Evolutionary conservation across 2,113 vertebrate genomes (phyloP).

Genomic region (Clarias magur): DNA sequence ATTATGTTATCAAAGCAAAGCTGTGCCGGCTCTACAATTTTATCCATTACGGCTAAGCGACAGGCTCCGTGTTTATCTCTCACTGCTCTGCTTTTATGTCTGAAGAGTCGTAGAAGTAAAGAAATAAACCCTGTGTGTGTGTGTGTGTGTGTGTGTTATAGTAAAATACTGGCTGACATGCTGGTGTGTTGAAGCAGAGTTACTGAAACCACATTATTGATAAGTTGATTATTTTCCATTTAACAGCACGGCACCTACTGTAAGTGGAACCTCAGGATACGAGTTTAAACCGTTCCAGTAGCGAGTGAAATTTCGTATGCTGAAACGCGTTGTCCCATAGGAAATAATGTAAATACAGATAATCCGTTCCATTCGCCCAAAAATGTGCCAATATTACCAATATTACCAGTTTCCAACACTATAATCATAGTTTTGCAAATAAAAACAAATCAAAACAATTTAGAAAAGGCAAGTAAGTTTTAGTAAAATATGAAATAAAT

Average conservation of each 20-base stretch:
- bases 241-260: neutral
- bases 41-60: neutral
- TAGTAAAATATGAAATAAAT: too few species aligned
- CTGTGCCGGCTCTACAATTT: slow-evolving; percentile 3
- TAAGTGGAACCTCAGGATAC: neutral
- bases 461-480: too few species aligned
- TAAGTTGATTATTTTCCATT: neutral
- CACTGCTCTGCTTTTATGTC: neutral
- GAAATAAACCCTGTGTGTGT: slow-evolving; percentile 1
- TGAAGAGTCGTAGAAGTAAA: slow-evolving; percentile 2
- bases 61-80: neutral
- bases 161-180: neutral
- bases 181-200: neutral
- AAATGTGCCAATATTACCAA: too few species aligned
- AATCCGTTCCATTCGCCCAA: too few species aligned
- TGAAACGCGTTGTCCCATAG: too few species aligned
- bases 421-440: too few species aligned
- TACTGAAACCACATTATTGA: neutral
- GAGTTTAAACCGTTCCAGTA: too few species aligned
- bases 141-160: neutral
- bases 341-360: too few species aligned
- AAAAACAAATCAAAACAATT: too few species aligned
- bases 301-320: too few species aligned
- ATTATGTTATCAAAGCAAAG: slow-evolving; percentile 21
- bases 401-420: too few species aligned